Base-by-base conservation (phyloP, 1,140 invertebrate species). In the Caerostris darwini region DNA sequence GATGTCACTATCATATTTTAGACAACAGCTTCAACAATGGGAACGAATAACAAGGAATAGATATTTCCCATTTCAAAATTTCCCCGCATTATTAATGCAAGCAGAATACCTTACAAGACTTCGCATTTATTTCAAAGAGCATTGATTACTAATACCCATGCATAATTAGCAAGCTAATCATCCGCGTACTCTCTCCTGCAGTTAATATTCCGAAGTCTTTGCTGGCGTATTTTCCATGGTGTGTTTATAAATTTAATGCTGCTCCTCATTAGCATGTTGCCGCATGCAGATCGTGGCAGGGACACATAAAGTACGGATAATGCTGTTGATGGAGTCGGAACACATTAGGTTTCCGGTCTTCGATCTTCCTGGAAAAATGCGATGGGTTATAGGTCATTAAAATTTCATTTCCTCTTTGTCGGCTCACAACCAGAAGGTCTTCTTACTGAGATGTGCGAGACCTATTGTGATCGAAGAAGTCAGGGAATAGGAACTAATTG, bases 301-400 rank as follows among this genome's bases (percentile, higher is more conserved):
- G 19, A 59, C 7, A 54, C n/a, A 58, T 77, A 58, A 85, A 12
- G 83, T 58, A 85, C n/a, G n/a, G 34, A 77, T 77, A 6, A 19
- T 81, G 71, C 12, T 34, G 50, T 50, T 34, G 34, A 81, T 53
- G 34, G 71, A 34, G 85, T 17, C 12, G 53, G 57, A 90, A 67
- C 17, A n/a, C 69, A 90, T 77, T 57, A 90, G 56, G 14, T 56
- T 57, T 57, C 19, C 5, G 10, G n/a, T 5, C 34, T 90, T 71
- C 14, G 54, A 81, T 59, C 71, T 91, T 7, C 19, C 10, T 69
- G 34, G 3, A n/a, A 90, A 90, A 71, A 5, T 10, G 69, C 82
- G 71, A 10, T 34, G 19, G 8, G 90, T 77, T 81, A 91, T 58
- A 91, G 90, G 90, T 34, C 71, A 81, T 81, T 91, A 81, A 91